phyloP scores from a whole-genome alignment of 2,888 invertebrate species.

The Lepidonotus clava region DNA sequence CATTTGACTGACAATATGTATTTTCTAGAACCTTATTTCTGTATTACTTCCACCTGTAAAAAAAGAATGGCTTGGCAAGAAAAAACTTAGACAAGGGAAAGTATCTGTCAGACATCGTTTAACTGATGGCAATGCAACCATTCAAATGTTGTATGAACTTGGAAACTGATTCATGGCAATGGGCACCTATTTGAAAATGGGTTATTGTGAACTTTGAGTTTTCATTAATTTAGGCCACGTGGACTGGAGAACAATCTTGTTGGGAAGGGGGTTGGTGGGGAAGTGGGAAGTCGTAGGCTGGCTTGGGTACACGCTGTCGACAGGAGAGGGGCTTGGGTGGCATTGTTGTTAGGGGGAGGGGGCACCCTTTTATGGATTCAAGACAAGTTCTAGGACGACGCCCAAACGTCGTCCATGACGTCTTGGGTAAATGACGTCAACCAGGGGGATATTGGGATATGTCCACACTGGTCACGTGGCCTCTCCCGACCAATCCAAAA shows the following conservation, averaged over 20 bases:
- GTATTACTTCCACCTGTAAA: no score
- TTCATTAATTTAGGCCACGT: conserved; percentile 47
- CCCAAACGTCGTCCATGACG: not conserved
- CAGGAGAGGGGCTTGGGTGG: not conserved
- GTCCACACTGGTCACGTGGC: conserved; percentile 19
- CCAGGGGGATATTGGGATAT: not conserved
- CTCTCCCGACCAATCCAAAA: not conserved
- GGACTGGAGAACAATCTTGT: conserved; percentile 19
- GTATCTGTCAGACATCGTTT: no score
- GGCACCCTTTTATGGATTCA: conserved; percentile 23
- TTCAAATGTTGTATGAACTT: no score
- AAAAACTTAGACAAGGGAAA: no score
- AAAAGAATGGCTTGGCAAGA: no score
- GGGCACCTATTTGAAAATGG: not conserved
- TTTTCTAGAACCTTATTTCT: no score
- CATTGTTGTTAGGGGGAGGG: not conserved
- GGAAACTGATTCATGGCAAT: no score
- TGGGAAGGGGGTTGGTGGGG: not conserved
- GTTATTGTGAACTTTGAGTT: not conserved
- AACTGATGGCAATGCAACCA: no score
- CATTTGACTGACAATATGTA: no score
- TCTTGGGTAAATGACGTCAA: conserved; percentile 24
- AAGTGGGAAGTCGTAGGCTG: not conserved
- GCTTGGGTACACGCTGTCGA: not conserved
- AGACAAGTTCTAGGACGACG: conserved; percentile 29